phyloP scores from a whole-genome alignment of 2,888 invertebrate genomes.

The Loripinus fragilis region DNA sequence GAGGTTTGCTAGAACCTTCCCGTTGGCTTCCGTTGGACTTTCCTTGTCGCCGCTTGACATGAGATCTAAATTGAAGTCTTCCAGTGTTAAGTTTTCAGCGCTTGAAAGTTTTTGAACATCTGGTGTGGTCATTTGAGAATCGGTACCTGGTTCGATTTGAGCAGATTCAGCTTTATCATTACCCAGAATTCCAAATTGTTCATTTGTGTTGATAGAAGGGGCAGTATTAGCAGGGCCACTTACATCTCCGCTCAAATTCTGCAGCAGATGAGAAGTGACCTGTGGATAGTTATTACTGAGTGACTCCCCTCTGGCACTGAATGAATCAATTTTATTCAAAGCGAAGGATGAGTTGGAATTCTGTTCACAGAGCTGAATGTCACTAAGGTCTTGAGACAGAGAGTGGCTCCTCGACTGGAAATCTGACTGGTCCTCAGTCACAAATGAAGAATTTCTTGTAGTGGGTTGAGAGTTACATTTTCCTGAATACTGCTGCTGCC shows the following conservation, averaged over 20 bases:
- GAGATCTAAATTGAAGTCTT: constrained; percentile 38
- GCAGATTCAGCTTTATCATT: neutral
- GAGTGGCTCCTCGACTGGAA: neutral
- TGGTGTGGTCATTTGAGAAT: neutral
- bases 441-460: neutral
- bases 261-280: neutral
- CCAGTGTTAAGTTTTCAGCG: constrained; percentile 15
- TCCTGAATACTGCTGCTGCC: constrained; percentile 33
- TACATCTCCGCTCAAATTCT: neutral
- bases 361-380: constrained; percentile 7
- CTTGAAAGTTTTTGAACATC: constrained; percentile 9
- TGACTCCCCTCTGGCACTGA: neutral
- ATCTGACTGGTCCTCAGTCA: neutral
- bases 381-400: constrained; percentile 6
- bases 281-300: neutral
- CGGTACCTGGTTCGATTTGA: neutral
- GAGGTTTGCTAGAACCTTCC: constrained; percentile 35
- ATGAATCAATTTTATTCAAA: constrained; percentile 7
- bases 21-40: constrained; percentile 9
- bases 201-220: neutral
- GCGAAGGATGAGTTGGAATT: constrained; percentile 6
- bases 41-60: constrained; percentile 29
- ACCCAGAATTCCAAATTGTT: constrained; percentile 16
- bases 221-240: neutral
- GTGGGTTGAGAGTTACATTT: constrained; percentile 1